Evolutionary conservation across 2,113 vertebrate genomes (phyloP).

Genomic region (Leptobrachium ailaonicum): DNA sequence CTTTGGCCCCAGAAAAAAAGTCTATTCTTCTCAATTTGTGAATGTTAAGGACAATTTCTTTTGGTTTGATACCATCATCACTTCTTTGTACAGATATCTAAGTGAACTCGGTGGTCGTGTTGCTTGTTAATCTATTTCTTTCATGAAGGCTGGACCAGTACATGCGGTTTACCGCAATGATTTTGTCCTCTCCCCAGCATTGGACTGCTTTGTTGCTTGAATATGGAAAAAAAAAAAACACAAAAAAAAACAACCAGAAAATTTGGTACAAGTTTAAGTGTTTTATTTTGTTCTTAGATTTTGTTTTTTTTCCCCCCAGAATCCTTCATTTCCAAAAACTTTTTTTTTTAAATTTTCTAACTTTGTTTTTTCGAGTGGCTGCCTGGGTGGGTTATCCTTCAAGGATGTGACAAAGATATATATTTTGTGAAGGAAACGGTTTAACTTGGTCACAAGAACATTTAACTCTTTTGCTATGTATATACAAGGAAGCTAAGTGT

Average conservation of each 20-base stretch:
- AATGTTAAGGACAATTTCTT: conserved; percentile 54
- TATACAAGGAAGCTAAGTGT: conserved; percentile 45
- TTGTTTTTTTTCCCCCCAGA: neutral
- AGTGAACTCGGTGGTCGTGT: conserved; percentile 49
- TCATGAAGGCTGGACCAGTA: conserved; percentile 54
- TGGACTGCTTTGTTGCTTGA: conserved; percentile 52
- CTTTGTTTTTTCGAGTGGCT: conserved; percentile 25
- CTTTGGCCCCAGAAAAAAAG: conserved; percentile 43
- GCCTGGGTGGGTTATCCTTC: conserved; percentile 35
- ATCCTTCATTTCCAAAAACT: conserved; percentile 18
- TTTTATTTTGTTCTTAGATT: neutral
- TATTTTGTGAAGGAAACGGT: conserved; percentile 46
- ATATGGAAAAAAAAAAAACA: conserved; percentile 15
- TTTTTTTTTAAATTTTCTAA: neutral
- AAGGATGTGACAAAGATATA: conserved; percentile 38
- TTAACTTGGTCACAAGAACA: conserved; percentile 33
- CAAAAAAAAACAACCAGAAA: no score
- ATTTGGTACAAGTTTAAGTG: conserved; percentile 35
- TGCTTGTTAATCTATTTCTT: conserved; percentile 40
- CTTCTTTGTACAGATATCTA: conserved; percentile 51
- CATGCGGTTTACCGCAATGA: conserved; percentile 43
- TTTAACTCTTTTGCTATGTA: conserved; percentile 42
- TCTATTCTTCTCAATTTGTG: conserved; percentile 43
- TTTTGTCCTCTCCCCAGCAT: conserved; percentile 31
- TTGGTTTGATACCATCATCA: conserved; percentile 51